Evolutionary conservation across 2,797 vertebrate genomes (phyloP).

Genomic region (Parambassis ranga): DNA sequence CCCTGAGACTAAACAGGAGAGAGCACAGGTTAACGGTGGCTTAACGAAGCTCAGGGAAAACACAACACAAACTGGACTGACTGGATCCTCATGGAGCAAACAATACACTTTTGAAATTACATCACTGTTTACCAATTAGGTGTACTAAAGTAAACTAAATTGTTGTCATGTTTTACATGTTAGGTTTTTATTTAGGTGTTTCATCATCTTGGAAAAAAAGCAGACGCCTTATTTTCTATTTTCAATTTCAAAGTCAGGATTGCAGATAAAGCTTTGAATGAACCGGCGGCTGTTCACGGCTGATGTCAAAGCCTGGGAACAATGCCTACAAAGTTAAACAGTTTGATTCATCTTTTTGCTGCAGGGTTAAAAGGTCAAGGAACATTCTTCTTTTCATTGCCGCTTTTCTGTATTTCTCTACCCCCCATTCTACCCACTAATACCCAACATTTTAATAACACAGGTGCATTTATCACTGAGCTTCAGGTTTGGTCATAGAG

Average conservation of each 20-base stretch:
- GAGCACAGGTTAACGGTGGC: conserved; percentile 32
- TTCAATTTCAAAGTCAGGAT: neutral
- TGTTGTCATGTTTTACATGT: too few relatives aligned
- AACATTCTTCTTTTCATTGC: conserved; percentile 45
- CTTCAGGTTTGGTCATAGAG: conserved; percentile 2
- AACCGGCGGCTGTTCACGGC: conserved; percentile 5
- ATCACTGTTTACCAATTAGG: neutral
- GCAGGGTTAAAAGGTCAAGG: conserved; percentile 57
- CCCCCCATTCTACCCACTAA: conserved; percentile 21
- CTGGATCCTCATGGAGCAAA: neutral
- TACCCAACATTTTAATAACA: conserved; percentile 47
- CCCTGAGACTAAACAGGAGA: conserved; percentile 67
- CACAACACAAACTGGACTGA: conserved; percentile 14
- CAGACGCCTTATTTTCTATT: neutral
- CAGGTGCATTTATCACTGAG: conserved; percentile 33
- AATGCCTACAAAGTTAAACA: conserved; percentile 41
- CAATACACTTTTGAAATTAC: neutral
- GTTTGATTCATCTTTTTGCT: conserved; percentile 51
- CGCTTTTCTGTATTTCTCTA: conserved; percentile 18
- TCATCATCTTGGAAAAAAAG: too few relatives aligned
- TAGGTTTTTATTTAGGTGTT: too few relatives aligned
- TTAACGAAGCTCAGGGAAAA: conserved; percentile 11
- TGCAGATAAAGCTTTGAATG: conserved; percentile 27
- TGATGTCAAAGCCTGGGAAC: conserved; percentile 36
- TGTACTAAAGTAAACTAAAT: neutral